phyloP scores from a whole-genome alignment of 37 sponge, comb jelly and placozoan genomes.

The Cliona cf. orientalis region DNA sequence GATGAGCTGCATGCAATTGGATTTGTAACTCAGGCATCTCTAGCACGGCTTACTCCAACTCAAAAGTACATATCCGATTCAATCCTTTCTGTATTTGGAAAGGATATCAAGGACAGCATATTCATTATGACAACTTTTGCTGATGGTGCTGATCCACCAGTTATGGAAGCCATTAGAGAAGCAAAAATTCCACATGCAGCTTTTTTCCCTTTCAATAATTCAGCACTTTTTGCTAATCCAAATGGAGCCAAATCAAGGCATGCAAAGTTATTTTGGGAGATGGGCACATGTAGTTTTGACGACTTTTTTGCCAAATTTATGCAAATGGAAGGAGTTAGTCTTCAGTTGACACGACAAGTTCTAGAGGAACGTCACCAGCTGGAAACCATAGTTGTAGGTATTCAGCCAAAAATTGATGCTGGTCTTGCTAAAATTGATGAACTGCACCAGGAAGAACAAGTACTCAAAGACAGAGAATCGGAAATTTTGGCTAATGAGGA shows the following conservation, averaged over 20 bases:
- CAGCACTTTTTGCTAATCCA: too few relatives aligned
- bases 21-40: constrained; percentile 73
- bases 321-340: constrained; percentile 22
- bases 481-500: constrained; percentile 55
- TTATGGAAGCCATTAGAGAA: constrained; percentile 55
- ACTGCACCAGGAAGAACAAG: constrained; percentile 46
- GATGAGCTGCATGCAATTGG: constrained; percentile 68
- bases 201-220: constrained; percentile 77
- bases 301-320: constrained; percentile 55
- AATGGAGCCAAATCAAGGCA: too few relatives aligned
- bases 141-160: constrained; percentile 66
- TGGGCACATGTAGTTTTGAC: constrained; percentile 64
- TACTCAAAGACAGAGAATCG: constrained; percentile 43
- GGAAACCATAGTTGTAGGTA: constrained; percentile 44
- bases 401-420: constrained; percentile 48
- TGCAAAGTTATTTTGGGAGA: constrained; percentile 70
- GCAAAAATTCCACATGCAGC: constrained; percentile 40
- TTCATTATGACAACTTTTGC: constrained; percentile 88
- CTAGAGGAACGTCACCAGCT: constrained; percentile 61
- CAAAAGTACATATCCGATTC: constrained; percentile 75
- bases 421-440: constrained; percentile 59
- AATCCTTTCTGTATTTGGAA: constrained; percentile 70
- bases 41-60: constrained; percentile 58
- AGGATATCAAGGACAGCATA: constrained; percentile 50
- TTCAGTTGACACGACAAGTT: constrained; percentile 65